Evolutionary conservation across 2,797 vertebrate species (phyloP).

Genomic region (Cryptoprocta ferox): DNA sequence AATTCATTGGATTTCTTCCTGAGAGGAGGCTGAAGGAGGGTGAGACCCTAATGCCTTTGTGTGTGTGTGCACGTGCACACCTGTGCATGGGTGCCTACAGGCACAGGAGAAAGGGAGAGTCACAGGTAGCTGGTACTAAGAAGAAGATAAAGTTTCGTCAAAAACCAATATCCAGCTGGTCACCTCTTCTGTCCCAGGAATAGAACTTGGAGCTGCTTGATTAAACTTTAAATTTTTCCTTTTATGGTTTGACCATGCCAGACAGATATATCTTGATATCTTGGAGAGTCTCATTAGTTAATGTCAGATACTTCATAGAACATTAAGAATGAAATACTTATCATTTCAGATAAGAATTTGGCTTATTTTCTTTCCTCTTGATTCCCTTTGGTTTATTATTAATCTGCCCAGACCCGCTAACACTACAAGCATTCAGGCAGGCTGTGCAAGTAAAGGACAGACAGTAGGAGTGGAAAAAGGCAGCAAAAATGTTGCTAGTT

Average conservation of each 20-base stretch:
- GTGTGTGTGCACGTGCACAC: not conserved
- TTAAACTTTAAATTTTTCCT: not conserved
- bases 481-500: not conserved
- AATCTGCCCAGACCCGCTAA: not conserved
- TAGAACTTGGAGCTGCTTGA: not conserved
- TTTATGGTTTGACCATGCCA: not conserved
- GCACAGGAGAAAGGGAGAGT: not conserved
- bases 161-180: not conserved
- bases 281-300: not conserved
- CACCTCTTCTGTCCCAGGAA: not conserved
- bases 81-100: no score
- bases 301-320: not conserved
- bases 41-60: fast-evolving
- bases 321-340: not conserved
- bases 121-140: not conserved
- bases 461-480: not conserved
- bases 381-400: not conserved
- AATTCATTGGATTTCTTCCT: not conserved
- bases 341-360: not conserved
- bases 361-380: not conserved
- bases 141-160: not conserved
- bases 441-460: not conserved
- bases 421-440: not conserved
- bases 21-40: not conserved
- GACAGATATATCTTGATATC: not conserved